Conservation (phyloP, 1,140 invertebrate species). For the Cryptotermes secundus region DNA sequence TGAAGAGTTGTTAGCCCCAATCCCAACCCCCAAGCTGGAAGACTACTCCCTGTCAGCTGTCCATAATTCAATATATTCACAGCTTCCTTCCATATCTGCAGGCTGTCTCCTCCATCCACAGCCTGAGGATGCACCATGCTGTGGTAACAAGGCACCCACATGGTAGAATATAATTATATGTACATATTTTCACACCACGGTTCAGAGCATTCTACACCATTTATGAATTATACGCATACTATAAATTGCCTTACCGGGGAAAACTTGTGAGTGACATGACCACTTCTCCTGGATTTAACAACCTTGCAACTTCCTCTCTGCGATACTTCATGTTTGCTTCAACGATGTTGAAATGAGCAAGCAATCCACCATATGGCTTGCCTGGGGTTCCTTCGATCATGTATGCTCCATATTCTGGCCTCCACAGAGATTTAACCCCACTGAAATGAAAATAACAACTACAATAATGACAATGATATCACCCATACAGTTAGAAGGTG, state of each 20-base stretch:
- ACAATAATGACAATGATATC: background rate
- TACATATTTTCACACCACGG: no score
- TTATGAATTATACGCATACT: background rate
- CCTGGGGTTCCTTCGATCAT: constrained; percentile 99
- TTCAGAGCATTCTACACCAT: no score
- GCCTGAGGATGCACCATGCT: no score
- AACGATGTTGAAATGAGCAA: constrained; percentile 97
- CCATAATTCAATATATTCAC: no score
- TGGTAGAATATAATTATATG: no score
- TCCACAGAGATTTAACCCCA: constrained; percentile 87
- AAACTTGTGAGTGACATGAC: constrained; percentile 90
- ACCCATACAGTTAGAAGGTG: background rate
- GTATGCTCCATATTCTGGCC: constrained; percentile 97
- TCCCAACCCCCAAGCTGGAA: no score
- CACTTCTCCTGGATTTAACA: constrained; percentile 78
- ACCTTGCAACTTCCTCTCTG: constrained; percentile 78
- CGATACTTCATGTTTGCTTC: constrained; percentile 95
- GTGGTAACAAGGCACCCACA: no score
- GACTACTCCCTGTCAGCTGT: no score
- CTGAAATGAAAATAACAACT: constrained; percentile 45
- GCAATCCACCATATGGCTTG: constrained; percentile 86
- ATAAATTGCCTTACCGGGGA: constrained; percentile 67
- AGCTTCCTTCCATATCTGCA: no score
- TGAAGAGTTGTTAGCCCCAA: no score
- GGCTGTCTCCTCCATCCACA: no score